Evolutionary conservation across 2,888 invertebrate genomes (phyloP).

Genomic region (Andrena fulva): DNA sequence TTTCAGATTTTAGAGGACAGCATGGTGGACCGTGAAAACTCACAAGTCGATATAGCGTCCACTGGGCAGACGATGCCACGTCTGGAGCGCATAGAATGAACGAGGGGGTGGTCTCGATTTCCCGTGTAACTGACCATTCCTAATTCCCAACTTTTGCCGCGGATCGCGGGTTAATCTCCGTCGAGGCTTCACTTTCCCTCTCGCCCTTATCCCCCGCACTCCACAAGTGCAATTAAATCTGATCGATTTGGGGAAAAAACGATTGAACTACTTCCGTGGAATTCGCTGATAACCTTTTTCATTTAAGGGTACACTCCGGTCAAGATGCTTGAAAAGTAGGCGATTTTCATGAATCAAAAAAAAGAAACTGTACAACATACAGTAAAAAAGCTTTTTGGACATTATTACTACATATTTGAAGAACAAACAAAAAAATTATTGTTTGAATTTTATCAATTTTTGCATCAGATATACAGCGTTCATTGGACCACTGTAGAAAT

Average conservation of each 20-base stretch:
- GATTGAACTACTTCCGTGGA: slow-evolving; percentile 18
- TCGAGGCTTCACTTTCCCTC: slow-evolving; percentile 27
- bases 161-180: slow-evolving; percentile 45
- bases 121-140: slow-evolving; percentile 75
- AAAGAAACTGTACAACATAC: too few species aligned
- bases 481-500: too few species aligned
- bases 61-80: slow-evolving; percentile 59
- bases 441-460: too few species aligned
- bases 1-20: slow-evolving; percentile 1
- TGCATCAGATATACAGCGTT: too few species aligned
- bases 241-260: slow-evolving; percentile 32
- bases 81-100: slow-evolving; percentile 48
- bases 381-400: too few species aligned
- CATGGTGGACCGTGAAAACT: slow-evolving; percentile 39
- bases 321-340: too few species aligned
- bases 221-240: slow-evolving; percentile 2
- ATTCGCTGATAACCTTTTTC: slow-evolving; percentile 22
- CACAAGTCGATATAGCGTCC: slow-evolving; percentile 72
- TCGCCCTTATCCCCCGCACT: not conserved
- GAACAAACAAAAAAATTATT: too few species aligned
- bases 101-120: slow-evolving; percentile 53
- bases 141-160: slow-evolving; percentile 64
- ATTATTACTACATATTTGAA: too few species aligned
- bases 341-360: too few species aligned
- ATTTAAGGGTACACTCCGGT: not conserved